phyloP scores from a whole-genome alignment of 2,113 vertebrate genomes.

The Thomomys bottae region DNA sequence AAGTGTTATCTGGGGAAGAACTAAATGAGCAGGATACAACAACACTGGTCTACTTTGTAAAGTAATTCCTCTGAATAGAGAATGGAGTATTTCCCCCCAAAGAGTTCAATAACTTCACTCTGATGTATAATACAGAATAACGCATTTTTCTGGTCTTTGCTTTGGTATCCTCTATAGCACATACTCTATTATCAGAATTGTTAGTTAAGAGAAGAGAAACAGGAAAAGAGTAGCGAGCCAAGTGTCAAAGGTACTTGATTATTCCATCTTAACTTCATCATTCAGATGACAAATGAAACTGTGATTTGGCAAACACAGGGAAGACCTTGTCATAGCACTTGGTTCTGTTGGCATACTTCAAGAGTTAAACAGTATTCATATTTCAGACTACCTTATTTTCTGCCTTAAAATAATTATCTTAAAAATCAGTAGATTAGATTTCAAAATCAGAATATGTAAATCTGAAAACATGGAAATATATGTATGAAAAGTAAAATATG shows the following conservation, averaged over 20 bases:
- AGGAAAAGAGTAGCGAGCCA: neutral
- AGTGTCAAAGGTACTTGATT: neutral
- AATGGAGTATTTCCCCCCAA: neutral
- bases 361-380: neutral
- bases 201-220: neutral
- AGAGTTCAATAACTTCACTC: neutral
- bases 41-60: slow-evolving; percentile 18
- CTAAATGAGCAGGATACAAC: neutral
- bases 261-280: neutral
- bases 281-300: neutral
- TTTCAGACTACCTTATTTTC: neutral
- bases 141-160: neutral
- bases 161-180: neutral
- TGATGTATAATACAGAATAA: neutral
- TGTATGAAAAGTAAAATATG: neutral
- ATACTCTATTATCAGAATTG: neutral
- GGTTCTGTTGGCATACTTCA: neutral
- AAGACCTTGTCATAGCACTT: neutral
- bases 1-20: slow-evolving; percentile 7
- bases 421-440: neutral
- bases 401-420: neutral
- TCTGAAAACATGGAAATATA: neutral
- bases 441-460: neutral
- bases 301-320: neutral
- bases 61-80: slow-evolving; percentile 37